phyloP scores from a whole-genome alignment of 1,140 invertebrate genomes.

The Anoplophora glabripennis region DNA sequence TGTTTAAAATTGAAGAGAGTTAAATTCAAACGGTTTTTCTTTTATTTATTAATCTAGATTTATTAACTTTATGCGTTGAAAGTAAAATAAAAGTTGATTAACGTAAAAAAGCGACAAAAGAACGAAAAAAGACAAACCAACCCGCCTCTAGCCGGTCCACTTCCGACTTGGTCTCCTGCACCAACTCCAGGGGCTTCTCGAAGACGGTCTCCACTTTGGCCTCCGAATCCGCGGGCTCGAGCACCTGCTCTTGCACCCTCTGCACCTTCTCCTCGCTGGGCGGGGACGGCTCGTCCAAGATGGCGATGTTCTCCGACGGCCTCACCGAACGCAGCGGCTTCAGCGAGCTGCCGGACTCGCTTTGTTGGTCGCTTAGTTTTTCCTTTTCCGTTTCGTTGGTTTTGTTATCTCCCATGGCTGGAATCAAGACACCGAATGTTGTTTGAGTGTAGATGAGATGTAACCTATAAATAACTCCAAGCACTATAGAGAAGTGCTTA shows the following conservation, averaged over 20 bases:
- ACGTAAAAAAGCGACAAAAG: too few relatives aligned
- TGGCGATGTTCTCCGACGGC: constrained; percentile 1
- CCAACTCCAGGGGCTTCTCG: not conserved
- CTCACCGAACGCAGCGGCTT: not conserved
- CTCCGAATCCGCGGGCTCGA: not conserved
- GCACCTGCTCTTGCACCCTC: constrained; percentile 12
- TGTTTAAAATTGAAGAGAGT: not conserved
- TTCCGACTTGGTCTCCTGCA: not conserved
- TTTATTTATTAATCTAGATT: constrained; percentile 3
- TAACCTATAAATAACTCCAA: too few relatives aligned
- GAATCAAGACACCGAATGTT: too few relatives aligned
- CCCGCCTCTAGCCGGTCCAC: not conserved
- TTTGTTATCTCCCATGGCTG: too few relatives aligned
- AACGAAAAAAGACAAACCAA: not conserved
- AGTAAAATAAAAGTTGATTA: too few relatives aligned
- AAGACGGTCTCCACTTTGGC: not conserved
- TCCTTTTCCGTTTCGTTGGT: too few relatives aligned
- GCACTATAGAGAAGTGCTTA: too few relatives aligned
- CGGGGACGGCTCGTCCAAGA: not conserved
- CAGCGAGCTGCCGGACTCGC: too few relatives aligned
- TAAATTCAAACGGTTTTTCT: not conserved
- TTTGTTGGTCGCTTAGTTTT: too few relatives aligned
- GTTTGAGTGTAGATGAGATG: too few relatives aligned
- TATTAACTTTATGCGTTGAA: not conserved
- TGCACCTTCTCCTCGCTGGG: constrained; percentile 9